These are phyloP conservation scores for Boloria euphrosyne DNA, from an alignment of 2,888 invertebrate genomes.

Conservation along the genomic window DNA sequence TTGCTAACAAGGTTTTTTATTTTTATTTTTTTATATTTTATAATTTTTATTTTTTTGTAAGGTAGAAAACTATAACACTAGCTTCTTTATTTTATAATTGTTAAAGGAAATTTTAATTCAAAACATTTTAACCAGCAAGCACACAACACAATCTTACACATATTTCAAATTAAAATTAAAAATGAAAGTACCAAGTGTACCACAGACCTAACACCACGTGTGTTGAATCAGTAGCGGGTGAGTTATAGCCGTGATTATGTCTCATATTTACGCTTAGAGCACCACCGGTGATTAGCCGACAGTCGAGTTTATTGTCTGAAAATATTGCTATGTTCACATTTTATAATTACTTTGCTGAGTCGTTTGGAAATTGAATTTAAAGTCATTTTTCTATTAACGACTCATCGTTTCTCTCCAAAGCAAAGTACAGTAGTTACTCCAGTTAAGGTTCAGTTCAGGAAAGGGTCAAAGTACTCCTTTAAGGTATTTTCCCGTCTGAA, in stretches of 20 bases:
- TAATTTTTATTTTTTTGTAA: too few species aligned
- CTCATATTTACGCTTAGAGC: constrained; percentile 30
- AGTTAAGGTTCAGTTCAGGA: too few species aligned
- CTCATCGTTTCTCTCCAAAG: too few species aligned
- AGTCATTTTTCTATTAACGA: too few species aligned
- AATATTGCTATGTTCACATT: constrained; percentile 19
- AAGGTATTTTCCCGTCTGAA: too few species aligned
- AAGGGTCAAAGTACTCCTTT: too few species aligned
- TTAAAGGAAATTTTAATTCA: neutral
- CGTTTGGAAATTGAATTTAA: neutral
- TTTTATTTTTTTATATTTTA: too few species aligned
- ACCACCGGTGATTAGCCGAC: constrained; percentile 32
- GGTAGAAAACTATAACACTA: too few species aligned
- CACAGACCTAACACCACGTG: constrained; percentile 24
- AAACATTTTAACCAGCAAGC: too few species aligned
- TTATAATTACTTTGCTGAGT: constrained; percentile 6
- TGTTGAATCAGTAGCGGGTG: constrained; percentile 34
- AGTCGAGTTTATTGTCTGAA: constrained; percentile 23
- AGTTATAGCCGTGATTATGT: constrained; percentile 34
- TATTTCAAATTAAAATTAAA: neutral
- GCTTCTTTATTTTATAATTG: neutral
- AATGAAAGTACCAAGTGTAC: neutral
- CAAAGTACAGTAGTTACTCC: too few species aligned
- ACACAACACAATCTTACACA: neutral
- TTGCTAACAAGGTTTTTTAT: too few species aligned